These are phyloP conservation scores for Drosophila ercepeae DNA, from an alignment of 1,140 invertebrate genomes.

Conservation along the genomic window DNA sequence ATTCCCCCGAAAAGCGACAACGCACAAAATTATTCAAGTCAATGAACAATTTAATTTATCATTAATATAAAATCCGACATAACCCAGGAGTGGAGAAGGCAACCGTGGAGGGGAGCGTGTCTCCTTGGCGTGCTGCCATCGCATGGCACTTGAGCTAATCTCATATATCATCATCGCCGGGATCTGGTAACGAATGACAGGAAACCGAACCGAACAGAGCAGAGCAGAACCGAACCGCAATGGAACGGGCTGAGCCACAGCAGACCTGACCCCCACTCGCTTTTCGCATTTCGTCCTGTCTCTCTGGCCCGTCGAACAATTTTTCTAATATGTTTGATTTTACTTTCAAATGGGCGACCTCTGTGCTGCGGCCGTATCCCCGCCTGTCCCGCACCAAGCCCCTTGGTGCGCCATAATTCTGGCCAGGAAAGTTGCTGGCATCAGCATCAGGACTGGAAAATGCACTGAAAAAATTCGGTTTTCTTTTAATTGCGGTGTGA, in stretches of 20 bases:
- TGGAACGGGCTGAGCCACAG: not conserved
- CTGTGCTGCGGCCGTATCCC: constrained; percentile 13
- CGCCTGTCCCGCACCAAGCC: not conserved
- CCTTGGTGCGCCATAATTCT: constrained; percentile 64
- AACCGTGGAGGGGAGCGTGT: constrained; percentile 25
- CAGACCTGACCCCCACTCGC: constrained; percentile 9
- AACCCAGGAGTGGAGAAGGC: not conserved
- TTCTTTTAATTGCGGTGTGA: not conserved
- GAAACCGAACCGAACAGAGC: constrained; percentile 29
- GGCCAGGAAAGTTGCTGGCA: constrained; percentile 73
- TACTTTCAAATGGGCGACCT: constrained; percentile 76
- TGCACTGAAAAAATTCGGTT: not conserved
- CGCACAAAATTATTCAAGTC: constrained; percentile 81
- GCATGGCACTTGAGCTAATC: constrained; percentile 74
- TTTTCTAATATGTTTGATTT: constrained; percentile 81
- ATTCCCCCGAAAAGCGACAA: constrained; percentile 59
- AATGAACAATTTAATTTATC: constrained; percentile 83
- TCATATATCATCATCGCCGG: constrained; percentile 76
- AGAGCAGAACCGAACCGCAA: constrained; percentile 2
- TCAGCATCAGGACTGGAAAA: constrained; percentile 46
- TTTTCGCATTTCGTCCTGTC: constrained; percentile 2
- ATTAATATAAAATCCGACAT: constrained; percentile 81
- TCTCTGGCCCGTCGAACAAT: constrained; percentile 38
- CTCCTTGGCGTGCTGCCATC: constrained; percentile 76
- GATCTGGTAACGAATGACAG: constrained; percentile 54